These are phyloP conservation scores for Coturnix japonica DNA, from an alignment of 2,113 vertebrate genomes.

Conservation along the genomic window DNA sequence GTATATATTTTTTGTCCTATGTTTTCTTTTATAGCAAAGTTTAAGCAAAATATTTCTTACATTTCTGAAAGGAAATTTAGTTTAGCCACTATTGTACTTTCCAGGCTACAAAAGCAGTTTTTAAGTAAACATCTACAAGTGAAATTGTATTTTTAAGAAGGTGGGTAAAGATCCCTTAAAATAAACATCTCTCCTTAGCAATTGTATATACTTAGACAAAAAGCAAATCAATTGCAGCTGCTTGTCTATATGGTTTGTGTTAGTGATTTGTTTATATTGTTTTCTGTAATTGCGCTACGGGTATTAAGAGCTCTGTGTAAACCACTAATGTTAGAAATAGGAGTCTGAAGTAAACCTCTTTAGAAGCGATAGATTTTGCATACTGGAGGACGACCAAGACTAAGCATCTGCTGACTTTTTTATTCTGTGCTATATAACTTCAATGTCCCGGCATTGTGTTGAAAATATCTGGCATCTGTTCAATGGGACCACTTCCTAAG, in stretches of 20 bases:
- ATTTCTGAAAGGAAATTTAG: background rate
- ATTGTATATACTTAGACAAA: background rate
- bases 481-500: slow-evolving; percentile 46
- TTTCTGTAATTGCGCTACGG: background rate
- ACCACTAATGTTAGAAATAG: background rate
- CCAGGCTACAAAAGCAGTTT: background rate
- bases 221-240: background rate
- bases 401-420: slow-evolving; percentile 16
- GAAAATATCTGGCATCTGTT: background rate
- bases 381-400: background rate
- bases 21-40: slow-evolving; percentile 31
- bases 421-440: background rate
- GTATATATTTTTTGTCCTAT: slow-evolving; percentile 17
- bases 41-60: background rate
- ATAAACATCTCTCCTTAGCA: slow-evolving; percentile 20
- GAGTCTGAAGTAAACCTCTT: slow-evolving; percentile 5
- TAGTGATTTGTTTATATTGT: background rate
- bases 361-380: slow-evolving; percentile 12
- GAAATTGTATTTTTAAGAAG: background rate
- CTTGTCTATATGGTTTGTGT: background rate
- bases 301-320: background rate
- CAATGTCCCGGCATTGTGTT: background rate
- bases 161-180: slow-evolving; percentile 7
- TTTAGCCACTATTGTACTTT: background rate
- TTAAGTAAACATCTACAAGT: background rate